phyloP scores from a whole-genome alignment of 2,113 vertebrate species.

The Eleginops maclovinus region DNA sequence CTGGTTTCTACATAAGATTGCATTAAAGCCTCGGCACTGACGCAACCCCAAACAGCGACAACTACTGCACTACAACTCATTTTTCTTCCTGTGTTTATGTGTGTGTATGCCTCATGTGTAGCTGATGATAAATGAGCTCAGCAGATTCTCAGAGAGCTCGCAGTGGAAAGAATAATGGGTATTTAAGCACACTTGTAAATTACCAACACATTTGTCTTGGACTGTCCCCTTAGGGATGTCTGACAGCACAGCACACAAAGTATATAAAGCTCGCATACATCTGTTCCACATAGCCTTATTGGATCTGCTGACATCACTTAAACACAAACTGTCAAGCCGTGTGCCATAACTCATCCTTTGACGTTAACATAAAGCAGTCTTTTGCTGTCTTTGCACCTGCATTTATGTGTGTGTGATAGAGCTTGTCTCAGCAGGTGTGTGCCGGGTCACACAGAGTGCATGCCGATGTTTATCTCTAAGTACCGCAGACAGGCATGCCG shows the following conservation, averaged over 20 bases:
- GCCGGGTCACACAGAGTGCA: constrained; percentile 73
- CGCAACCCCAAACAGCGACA: constrained; percentile 39
- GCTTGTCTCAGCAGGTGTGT: constrained; percentile 72
- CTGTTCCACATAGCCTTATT: constrained; percentile 73
- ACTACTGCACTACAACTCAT: constrained; percentile 42
- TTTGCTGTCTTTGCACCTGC: constrained; percentile 63
- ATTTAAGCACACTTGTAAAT: constrained; percentile 83
- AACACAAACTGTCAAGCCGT: constrained; percentile 73
- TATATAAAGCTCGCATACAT: constrained; percentile 77
- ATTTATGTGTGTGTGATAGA: constrained; percentile 30
- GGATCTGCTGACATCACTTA: constrained; percentile 77
- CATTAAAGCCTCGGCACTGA: constrained; percentile 60
- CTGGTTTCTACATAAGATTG: constrained; percentile 21
- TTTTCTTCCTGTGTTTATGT: constrained; percentile 60
- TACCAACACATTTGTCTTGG: constrained; percentile 81
- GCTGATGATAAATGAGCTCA: constrained; percentile 74
- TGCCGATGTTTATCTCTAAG: constrained; percentile 72
- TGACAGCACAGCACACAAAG: constrained; percentile 73
- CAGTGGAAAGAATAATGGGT: constrained; percentile 79
- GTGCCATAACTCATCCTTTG: constrained; percentile 65
- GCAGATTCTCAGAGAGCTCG: constrained; percentile 70
- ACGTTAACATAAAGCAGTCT: constrained; percentile 66
- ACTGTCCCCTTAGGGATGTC: constrained; percentile 71
- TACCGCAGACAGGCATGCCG: constrained; percentile 58
- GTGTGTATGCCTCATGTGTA: constrained; percentile 46